These are phyloP conservation scores for Pharmacophagus antenor DNA, from an alignment of 2,888 invertebrate genomes.

Conservation along the genomic window DNA sequence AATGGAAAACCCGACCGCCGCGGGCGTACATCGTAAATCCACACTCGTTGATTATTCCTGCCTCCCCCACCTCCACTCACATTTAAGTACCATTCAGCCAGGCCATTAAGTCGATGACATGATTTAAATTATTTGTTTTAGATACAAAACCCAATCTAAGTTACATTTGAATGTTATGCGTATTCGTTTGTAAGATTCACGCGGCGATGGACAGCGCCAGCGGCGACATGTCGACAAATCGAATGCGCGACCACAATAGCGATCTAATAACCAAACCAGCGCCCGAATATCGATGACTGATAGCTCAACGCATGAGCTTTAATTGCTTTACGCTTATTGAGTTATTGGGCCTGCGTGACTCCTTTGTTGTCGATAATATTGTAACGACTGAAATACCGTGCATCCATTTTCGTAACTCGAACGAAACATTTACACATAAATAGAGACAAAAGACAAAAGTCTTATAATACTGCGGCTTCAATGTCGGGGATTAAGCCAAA, in stretches of 20 bases:
- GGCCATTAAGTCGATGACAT: slow-evolving; percentile 46
- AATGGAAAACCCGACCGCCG: slow-evolving; percentile 40
- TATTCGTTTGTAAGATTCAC: slow-evolving; percentile 55
- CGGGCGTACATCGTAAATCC: slow-evolving; percentile 59
- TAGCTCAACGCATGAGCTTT: slow-evolving; percentile 38
- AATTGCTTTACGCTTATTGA: slow-evolving; percentile 43
- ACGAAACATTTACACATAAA: too few relatives aligned
- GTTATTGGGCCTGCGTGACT: slow-evolving; percentile 34
- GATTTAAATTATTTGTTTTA: slow-evolving; percentile 55
- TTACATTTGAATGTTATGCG: slow-evolving; percentile 63
- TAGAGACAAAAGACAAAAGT: neutral
- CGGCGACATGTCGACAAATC: slow-evolving; percentile 43
- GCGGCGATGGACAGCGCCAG: slow-evolving; percentile 48
- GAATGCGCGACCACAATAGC: slow-evolving; percentile 45
- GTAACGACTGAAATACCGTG: slow-evolving; percentile 5
- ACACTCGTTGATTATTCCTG: slow-evolving; percentile 63
- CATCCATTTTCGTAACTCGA: too few relatives aligned
- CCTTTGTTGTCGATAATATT: slow-evolving; percentile 23
- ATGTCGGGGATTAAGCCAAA: neutral
- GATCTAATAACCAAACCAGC: slow-evolving; percentile 31
- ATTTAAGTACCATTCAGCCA: slow-evolving; percentile 52
- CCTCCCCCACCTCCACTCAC: slow-evolving; percentile 39
- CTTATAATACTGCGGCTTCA: neutral
- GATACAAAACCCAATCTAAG: slow-evolving; percentile 48
- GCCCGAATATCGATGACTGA: slow-evolving; percentile 37